Evolutionary conservation across 2,888 invertebrate species (phyloP), one percentile per base, ranked within the genome.

Genomic region (Cheilosia vulpina): DNA sequence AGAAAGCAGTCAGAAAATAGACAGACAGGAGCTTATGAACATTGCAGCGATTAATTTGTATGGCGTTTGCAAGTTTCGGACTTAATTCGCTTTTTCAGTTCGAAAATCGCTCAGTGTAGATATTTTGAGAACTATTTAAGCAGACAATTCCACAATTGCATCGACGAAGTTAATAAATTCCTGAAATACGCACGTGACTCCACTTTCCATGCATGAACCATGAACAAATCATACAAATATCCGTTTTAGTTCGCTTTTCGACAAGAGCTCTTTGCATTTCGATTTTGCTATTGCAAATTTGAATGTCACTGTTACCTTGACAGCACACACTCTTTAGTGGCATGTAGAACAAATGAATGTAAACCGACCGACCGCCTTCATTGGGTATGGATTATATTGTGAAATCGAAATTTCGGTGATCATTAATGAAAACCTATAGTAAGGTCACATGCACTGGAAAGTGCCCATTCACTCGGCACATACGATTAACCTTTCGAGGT

Each of bases 401-500:
- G 31, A 52, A 15, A 27, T 11, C n/a, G 43, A 19, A 43, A 17
- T 68, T 45, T 41, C 27, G 15, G 38, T 58, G 41, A 52, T n/a
- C 4, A 31, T 53, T 53, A 41, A 66, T 43, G 57, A 60, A 52
- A 72, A 55, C 9, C 41, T 24, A 66, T 34, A 66, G 65, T 77
- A 77, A 77, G 77, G 72, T 62, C 77, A 68, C 43, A 9, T 55
- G 24, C 63, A 57, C 43, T 41, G 41, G 27, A 4, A 34, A 24
- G 7, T 60, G 21, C 27, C 72, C 75, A 55, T 81, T 82, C 72
- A 72, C 72, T 72, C 24, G 24, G 43, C 34, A 4, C 13, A 38
- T 24, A 57, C 15, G 45, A 7, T 43, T 83, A 68, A 83, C 83
- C 83, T 83, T 83, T 83, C 27, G 45, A 43, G 41, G 47, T 21